A percentile compares a stretch with the other conserved stretches of the same genome.
phyloP scores from a whole-genome alignment of 2,113 vertebrate species.

The Hydrolagus affinis region DNA sequence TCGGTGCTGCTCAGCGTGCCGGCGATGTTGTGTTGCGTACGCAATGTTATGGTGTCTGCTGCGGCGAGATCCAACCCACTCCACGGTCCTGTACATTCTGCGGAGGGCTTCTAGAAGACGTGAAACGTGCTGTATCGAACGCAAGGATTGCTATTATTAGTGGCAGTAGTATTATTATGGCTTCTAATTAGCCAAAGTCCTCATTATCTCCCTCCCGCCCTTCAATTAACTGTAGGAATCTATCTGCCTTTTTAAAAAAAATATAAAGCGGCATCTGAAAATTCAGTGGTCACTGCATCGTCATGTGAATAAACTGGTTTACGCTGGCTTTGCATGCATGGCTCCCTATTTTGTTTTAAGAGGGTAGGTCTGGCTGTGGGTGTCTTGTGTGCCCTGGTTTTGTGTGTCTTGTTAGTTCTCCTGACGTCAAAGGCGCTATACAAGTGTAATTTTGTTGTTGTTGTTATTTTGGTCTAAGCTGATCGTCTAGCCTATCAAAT shows the following conservation, averaged over 20 bases:
- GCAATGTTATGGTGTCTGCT: conserved; percentile 13
- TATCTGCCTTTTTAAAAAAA: too few relatives aligned
- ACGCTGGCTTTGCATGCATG: background rate
- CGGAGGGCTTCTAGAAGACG: too few relatives aligned
- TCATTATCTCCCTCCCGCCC: too few relatives aligned
- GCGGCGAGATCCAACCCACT: background rate
- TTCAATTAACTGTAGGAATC: too few relatives aligned
- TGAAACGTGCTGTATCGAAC: too few relatives aligned
- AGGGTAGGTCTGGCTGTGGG: background rate
- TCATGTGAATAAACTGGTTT: background rate
- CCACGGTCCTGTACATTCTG: background rate
- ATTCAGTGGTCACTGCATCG: background rate
- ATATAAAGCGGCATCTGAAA: too few relatives aligned
- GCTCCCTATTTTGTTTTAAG: background rate
- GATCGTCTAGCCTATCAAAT: background rate
- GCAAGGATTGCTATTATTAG: too few relatives aligned
- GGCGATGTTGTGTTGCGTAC: background rate
- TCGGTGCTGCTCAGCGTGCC: background rate
- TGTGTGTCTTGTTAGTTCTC: conserved; percentile 1
- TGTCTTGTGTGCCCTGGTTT: too few relatives aligned
- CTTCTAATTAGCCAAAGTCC: too few relatives aligned
- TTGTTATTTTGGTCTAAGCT: conserved; percentile 8
- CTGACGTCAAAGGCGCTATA: too few relatives aligned
- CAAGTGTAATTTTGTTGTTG: too few relatives aligned
- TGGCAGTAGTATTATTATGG: too few relatives aligned